Percentiles rank a stretch among this genome's conserved stretches.
Evolutionary conservation across 2,888 invertebrate genomes (phyloP).

Genomic region (Platycheirus rosarum): DNA sequence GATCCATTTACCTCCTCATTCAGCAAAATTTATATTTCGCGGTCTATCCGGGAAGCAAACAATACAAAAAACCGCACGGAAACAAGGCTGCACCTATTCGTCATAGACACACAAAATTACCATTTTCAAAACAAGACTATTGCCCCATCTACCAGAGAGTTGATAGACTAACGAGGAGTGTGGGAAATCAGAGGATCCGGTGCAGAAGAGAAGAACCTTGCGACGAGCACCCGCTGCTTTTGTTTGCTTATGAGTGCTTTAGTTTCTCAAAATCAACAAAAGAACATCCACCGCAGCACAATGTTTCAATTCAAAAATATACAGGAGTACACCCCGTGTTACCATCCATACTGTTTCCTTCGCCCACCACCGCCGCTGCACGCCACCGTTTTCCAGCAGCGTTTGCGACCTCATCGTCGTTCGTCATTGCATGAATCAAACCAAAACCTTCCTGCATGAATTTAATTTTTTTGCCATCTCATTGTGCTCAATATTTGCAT

Average conservation of each 20-base stretch:
- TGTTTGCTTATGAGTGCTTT: constrained; percentile 72
- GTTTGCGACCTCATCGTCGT: neutral
- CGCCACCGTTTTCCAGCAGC: too few relatives aligned
- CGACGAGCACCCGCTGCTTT: constrained; percentile 52
- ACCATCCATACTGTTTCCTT: constrained; percentile 23
- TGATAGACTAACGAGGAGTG: neutral
- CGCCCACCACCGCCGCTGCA: neutral
- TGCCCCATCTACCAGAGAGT: constrained; percentile 15
- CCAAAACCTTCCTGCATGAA: constrained; percentile 48
- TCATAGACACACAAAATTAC: constrained; percentile 58
- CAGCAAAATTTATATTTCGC: constrained; percentile 63
- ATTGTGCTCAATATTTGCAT: constrained; percentile 43
- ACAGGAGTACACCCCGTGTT: constrained; percentile 8
- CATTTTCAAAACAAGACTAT: constrained; percentile 53
- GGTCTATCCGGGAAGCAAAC: constrained; percentile 54
- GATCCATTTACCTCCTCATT: constrained; percentile 61
- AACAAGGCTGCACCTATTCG: neutral
- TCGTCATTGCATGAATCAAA: constrained; percentile 61
- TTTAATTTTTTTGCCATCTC: constrained; percentile 33
- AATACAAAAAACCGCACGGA: constrained; percentile 30
- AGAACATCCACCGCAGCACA: constrained; percentile 69
- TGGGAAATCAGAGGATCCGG: neutral
- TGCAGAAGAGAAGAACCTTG: constrained; percentile 44
- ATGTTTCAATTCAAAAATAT: constrained; percentile 71
- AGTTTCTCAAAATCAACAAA: constrained; percentile 73